Evolutionary conservation across 2,888 invertebrate species (phyloP).

Genomic region (Philereme transversata): DNA sequence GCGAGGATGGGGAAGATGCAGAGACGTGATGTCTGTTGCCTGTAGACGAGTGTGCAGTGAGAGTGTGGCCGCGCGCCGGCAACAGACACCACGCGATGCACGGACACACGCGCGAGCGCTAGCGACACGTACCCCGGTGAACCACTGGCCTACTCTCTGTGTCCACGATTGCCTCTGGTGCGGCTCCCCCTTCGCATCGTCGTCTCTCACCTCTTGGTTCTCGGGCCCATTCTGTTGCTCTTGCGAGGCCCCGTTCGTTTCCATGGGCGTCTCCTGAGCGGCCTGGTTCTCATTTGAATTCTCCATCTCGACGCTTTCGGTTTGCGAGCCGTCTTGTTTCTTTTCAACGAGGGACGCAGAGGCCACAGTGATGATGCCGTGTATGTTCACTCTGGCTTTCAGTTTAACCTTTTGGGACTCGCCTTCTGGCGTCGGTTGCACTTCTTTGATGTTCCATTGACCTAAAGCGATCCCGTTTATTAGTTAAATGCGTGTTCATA

Average conservation of each 20-base stretch:
- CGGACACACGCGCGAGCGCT: slow-evolving; percentile 78
- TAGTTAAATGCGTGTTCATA: slow-evolving; percentile 1
- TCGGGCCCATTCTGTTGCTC: slow-evolving; percentile 74
- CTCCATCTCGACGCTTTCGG: slow-evolving; percentile 73
- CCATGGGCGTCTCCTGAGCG: slow-evolving; percentile 72
- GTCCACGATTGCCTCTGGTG: slow-evolving; percentile 86
- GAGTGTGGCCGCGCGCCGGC: slow-evolving; percentile 41
- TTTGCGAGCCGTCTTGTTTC: slow-evolving; percentile 81
- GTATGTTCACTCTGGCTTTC: slow-evolving; percentile 96
- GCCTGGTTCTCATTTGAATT: slow-evolving; percentile 72
- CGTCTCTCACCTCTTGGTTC: slow-evolving; percentile 80
- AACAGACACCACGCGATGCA: slow-evolving; percentile 68
- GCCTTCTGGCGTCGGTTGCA: slow-evolving; percentile 94
- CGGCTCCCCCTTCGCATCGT: slow-evolving; percentile 71
- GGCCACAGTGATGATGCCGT: slow-evolving; percentile 95
- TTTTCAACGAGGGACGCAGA: slow-evolving; percentile 94
- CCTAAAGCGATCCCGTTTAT: slow-evolving; percentile 71
- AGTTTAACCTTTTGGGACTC: slow-evolving; percentile 98
- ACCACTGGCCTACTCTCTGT: slow-evolving; percentile 89
- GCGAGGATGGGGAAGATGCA: slow-evolving; percentile 70
- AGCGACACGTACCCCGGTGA: slow-evolving; percentile 87
- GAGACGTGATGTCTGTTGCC: slow-evolving; percentile 73
- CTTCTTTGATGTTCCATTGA: slow-evolving; percentile 90
- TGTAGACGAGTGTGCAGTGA: slow-evolving; percentile 20
- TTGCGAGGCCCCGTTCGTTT: slow-evolving; percentile 78